Base-by-base conservation (phyloP, 1,140 invertebrate genomes). In the Pogonognathellus flavescens region DNA sequence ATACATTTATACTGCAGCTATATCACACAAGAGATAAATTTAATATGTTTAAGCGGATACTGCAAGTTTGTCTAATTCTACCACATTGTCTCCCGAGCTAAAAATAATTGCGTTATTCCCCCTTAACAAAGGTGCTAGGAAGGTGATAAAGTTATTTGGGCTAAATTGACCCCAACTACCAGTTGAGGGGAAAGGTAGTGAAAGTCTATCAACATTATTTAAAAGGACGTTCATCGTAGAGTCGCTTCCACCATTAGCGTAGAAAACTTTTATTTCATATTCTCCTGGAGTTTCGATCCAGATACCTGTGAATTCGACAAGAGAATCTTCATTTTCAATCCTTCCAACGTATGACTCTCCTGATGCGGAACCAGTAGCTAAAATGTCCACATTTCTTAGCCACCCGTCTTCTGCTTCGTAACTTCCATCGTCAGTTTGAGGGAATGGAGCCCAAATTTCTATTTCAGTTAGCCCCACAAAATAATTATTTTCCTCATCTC, bases 401-500 rank as follows among this genome's bases (percentile, higher is more conserved):
- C 53, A 85, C 7, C 87, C 87, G 70, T 88, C 87, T 55, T 88
- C 87, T n/a, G 86, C 86, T 66, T 88, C 87, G 49, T 82, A 87
- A 57, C 8, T 57, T n/a, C 6, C 8, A 13, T 3, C 11, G 1
- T 31, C 22, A 13, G 25, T 80, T 50, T 85, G 84, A 1, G 87
- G 87, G 31, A 62, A 87, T 13, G 82, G 57, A n/a, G 86, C 84
- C 87, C 86, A 88, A 14, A 88, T 86, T 52, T 88, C 87, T 5
- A 88, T 14, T 52, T 88, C 87, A 2, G 87, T 86, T 0, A 88
- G 6, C 2, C 87, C 87, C 52, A 88, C 83, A 57, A 83, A 88
- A 31, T 81, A 57, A 62, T 87, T 80, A 41, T 84, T 80, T 50
- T 16, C 59, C 9, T 59, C 59, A 25, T 88, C 83, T n/a, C 86